Evolutionary conservation across 2,888 invertebrate genomes (phyloP), one percentile per base, ranked within the genome.

Genomic region (Orthosia cruda): DNA sequence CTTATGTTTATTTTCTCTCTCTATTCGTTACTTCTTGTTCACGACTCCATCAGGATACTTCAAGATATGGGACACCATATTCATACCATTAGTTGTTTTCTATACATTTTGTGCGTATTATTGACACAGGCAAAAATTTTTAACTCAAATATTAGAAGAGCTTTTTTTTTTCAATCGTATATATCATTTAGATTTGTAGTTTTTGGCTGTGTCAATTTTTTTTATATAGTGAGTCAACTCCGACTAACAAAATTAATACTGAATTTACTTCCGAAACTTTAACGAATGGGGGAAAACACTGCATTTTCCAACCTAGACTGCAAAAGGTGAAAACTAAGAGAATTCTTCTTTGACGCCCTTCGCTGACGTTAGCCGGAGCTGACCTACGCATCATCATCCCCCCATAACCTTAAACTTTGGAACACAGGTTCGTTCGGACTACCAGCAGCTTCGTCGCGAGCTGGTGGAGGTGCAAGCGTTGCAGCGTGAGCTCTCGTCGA

Each of bases 401-500:
- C 40, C 9, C 18, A n/a, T 75, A 76, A 71, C 64, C 18, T 26
- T 5, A 71, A 54, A 45, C 20, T 77, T 13, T 47, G 58, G 50
- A 63, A 63, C 57, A 5, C 95, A 97, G 96, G 97, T 97, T 80
- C 98, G 98, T 87, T 98, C 98, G 81, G 98, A 98, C 93, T 98
- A 98, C 94, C 98, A 98, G 92, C 98, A 98, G 89, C 96, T 98
- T 71, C 97, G 98, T 52, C 98, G 98, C 91, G 98, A 98, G 94
- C 97, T 98, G 88, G 97, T 97, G 87, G 98, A 98, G 90, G 98
- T 98, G 83, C 98, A 98, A 91, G 98, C 98, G 81, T 93, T 98
- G 88, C 98, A 98, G 93, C 97, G 98, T 85, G 98, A 98, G 94
- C 97, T 98, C 87, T 98, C 98, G 54, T 97, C 97, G 77, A 97